These are phyloP conservation scores for Lasioglossum malachurum DNA, from an alignment of 2,888 invertebrate species.

Conservation along the genomic window DNA sequence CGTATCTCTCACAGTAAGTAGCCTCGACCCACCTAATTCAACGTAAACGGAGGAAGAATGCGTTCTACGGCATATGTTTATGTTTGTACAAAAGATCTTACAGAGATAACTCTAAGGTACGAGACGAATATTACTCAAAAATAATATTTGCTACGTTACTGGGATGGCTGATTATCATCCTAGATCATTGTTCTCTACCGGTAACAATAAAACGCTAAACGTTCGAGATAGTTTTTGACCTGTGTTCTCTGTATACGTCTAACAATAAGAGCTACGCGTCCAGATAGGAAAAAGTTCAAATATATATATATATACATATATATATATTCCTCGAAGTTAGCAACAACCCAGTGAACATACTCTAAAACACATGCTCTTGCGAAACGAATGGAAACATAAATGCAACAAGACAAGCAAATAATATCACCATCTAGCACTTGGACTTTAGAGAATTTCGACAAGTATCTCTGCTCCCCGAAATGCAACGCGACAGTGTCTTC, in stretches of 20 bases:
- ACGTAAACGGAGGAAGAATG: constrained; percentile 13
- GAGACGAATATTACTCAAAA: background rate
- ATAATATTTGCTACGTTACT: constrained; percentile 15
- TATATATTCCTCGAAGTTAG: constrained; percentile 35
- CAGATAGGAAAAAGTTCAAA: constrained; percentile 33
- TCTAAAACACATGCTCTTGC: constrained; percentile 79
- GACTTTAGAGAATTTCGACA: constrained; percentile 39
- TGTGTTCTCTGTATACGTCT: constrained; percentile 18
- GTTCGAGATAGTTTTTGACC: constrained; percentile 2
- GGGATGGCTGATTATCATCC: background rate
- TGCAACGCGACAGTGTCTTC: constrained; percentile 1
- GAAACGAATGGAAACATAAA: constrained; percentile 72
- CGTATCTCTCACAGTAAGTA: constrained; percentile 2
- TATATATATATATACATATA: too few species aligned
- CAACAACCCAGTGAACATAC: constrained; percentile 77
- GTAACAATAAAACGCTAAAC: background rate
- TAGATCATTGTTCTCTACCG: constrained; percentile 2
- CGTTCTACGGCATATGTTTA: constrained; percentile 14
- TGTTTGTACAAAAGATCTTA: constrained; percentile 33
- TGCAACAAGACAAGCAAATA: constrained; percentile 71
- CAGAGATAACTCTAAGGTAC: constrained; percentile 47
- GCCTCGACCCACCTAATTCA: constrained; percentile 7
- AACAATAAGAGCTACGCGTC: constrained; percentile 38
- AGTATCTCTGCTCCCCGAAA: constrained; percentile 40
- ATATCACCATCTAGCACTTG: constrained; percentile 66